Percentiles rank a stretch among this genome's conserved stretches.
Conservation (phyloP, 1,140 invertebrate genomes). For the Hylaeus anthracinus region DNA sequence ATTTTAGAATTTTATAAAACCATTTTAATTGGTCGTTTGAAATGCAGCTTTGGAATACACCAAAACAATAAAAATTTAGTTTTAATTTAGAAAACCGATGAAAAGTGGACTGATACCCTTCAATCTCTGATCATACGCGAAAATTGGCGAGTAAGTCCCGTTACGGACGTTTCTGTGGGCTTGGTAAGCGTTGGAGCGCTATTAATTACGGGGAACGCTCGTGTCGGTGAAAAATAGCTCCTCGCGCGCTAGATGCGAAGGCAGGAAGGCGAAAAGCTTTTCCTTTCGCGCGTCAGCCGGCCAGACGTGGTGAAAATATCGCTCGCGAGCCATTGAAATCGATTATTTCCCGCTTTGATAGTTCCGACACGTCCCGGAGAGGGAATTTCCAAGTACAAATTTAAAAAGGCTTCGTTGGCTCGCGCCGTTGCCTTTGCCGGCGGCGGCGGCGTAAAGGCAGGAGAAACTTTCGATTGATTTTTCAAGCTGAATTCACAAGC, state of each 20-base stretch:
- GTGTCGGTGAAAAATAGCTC: neutral
- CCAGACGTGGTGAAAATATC: neutral
- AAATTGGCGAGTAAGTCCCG: neutral
- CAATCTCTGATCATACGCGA: neutral
- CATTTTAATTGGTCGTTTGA: too few relatives aligned
- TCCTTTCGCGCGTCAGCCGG: neutral
- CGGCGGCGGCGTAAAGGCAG: constrained; percentile 3
- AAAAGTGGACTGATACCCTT: too few relatives aligned
- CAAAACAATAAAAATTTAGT: too few relatives aligned
- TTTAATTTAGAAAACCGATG: too few relatives aligned
- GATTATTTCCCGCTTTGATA: constrained; percentile 29
- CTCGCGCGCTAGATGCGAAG: neutral
- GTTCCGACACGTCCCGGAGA: constrained; percentile 7
- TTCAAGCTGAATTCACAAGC: constrained; percentile 43
- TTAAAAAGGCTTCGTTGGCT: constrained; percentile 29
- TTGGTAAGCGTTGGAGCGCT: neutral
- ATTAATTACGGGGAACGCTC: neutral
- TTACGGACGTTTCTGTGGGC: neutral
- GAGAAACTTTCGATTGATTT: constrained; percentile 55
- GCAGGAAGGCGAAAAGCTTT: neutral
- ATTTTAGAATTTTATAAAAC: too few relatives aligned
- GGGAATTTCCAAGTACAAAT: constrained; percentile 44
- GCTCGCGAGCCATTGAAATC: constrained; percentile 4
- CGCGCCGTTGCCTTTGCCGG: neutral
- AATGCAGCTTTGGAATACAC: too few relatives aligned